phyloP scores from a whole-genome alignment of 1,140 invertebrate species.

The Papilio glaucus region DNA sequence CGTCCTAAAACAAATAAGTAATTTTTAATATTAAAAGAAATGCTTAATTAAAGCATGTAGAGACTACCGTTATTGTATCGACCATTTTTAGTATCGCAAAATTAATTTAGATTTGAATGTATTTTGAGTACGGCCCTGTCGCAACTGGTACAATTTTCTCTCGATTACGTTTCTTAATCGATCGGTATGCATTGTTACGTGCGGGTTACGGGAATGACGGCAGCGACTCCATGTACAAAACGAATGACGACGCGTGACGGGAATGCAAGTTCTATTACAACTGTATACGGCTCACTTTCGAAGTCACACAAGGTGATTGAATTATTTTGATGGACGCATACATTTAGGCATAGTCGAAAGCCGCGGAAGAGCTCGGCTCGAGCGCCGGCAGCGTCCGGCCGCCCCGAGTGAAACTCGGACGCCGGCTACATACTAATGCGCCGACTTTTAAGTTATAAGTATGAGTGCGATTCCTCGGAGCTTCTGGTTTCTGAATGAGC shows the following conservation, averaged over 20 bases:
- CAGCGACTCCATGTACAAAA: conserved; percentile 57
- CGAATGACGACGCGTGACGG: not conserved
- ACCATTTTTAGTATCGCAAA: no score
- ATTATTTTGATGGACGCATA: conserved; percentile 51
- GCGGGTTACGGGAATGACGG: conserved; percentile 77
- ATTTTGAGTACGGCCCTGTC: conserved; percentile 57
- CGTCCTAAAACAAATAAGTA: no score
- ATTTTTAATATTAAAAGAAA: no score
- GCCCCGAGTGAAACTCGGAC: conserved; percentile 70
- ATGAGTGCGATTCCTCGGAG: conserved; percentile 56
- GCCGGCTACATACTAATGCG: conserved; percentile 72
- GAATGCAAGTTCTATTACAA: conserved; percentile 45
- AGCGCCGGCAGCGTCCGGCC: conserved; percentile 56
- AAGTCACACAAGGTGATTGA: conserved; percentile 40
- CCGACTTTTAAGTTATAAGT: conserved; percentile 76
- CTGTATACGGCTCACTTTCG: conserved; percentile 45
- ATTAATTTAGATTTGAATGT: no score
- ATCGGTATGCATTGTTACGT: conserved; percentile 68
- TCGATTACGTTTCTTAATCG: conserved; percentile 70
- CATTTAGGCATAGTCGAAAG: conserved; percentile 68
- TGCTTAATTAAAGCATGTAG: no score
- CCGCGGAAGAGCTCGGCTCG: conserved; percentile 55
- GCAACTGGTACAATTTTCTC: conserved; percentile 75
- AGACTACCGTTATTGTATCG: no score
- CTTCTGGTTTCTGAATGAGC: conserved; percentile 55